These are phyloP conservation scores for Anguilla anguilla DNA, from an alignment of 2,797 vertebrate genomes.

Conservation along the genomic window DNA sequence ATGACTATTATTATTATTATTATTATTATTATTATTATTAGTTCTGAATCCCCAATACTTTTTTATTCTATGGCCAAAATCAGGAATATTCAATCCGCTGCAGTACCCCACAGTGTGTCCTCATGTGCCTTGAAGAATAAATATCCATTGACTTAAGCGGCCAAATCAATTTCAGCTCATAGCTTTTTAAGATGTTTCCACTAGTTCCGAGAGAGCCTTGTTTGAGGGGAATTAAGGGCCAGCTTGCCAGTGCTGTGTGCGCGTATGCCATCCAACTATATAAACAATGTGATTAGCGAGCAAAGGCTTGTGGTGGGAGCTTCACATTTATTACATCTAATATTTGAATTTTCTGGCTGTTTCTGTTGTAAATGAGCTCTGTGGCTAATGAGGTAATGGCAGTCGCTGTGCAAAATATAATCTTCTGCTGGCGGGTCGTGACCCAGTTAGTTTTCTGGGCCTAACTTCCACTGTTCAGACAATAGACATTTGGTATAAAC, in stretches of 20 bases:
- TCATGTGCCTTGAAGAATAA: not conserved
- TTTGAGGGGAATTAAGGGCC: not conserved
- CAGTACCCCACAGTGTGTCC: not conserved
- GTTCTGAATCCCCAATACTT: not conserved
- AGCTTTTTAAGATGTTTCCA: conserved; percentile 1
- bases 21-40: not conserved
- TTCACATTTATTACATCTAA: not conserved
- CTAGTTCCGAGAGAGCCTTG: not conserved
- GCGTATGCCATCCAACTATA: not conserved
- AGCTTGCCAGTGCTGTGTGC: not conserved
- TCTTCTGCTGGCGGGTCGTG: not conserved
- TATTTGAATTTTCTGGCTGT: not conserved
- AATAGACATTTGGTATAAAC: not conserved
- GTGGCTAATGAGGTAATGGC: not conserved
- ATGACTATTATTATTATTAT: not conserved
- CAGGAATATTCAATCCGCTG: not conserved
- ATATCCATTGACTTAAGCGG: not conserved
- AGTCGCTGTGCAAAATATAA: not conserved
- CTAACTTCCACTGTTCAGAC: not conserved
- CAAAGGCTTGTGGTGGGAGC: not conserved
- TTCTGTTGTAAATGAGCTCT: conserved; percentile 4
- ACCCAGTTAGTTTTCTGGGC: not conserved
- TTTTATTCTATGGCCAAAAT: not conserved
- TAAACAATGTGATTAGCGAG: not conserved
- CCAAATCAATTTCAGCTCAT: not conserved